These are phyloP conservation scores for Hypanus sabinus DNA, from an alignment of 2,113 vertebrate species.

Conservation along the genomic window DNA sequence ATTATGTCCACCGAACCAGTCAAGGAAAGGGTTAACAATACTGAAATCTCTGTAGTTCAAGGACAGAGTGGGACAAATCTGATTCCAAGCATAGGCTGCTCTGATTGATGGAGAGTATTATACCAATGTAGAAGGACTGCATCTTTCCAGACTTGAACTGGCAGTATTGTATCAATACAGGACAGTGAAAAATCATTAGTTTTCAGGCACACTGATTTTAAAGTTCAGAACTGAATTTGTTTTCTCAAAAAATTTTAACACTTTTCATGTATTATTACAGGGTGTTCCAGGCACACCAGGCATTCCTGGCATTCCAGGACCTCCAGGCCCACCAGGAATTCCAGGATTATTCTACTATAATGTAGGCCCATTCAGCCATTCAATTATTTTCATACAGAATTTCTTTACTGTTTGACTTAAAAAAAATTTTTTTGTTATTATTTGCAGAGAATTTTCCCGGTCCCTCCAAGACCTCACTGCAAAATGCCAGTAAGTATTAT, in stretches of 20 bases:
- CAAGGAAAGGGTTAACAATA: not conserved
- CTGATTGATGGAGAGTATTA: not conserved
- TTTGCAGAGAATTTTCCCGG: conserved; percentile 33
- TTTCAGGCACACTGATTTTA: not conserved
- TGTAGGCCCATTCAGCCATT: not conserved
- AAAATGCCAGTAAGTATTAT: conserved; percentile 16
- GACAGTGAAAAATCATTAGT: not conserved
- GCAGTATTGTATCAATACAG: not conserved
- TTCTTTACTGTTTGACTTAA: not conserved
- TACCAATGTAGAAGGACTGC: not conserved
- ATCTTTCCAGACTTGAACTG: not conserved
- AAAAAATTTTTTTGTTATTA: not conserved
- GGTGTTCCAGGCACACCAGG: conserved; percentile 2
- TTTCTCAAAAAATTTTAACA: not conserved
- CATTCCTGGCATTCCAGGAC: not conserved
- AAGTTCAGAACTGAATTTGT: not conserved
- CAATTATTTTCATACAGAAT: not conserved
- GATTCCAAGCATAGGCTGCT: not conserved
- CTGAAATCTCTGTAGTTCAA: not conserved
- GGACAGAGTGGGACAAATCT: no score
- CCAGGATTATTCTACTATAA: conserved; percentile 23
- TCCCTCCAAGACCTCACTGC: conserved; percentile 22
- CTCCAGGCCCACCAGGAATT: conserved; percentile 16
- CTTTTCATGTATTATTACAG: not conserved
- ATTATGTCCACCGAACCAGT: not conserved